phyloP scores from a whole-genome alignment of 2,888 invertebrate genomes.

The Dyspetes luteomarginatus region DNA sequence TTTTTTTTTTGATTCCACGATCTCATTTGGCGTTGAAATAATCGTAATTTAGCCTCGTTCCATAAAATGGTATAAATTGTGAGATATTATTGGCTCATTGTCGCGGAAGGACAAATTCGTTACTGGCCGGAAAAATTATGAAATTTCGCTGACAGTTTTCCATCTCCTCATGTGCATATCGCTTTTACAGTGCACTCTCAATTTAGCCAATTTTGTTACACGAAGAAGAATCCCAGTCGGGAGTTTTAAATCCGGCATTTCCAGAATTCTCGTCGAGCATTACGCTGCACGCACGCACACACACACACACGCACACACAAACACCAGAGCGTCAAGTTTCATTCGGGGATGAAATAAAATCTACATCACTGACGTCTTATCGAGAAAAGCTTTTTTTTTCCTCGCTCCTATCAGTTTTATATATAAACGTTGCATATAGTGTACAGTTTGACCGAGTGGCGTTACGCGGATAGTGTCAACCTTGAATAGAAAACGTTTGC shows the following conservation, averaged over 20 bases:
- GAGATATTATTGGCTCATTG: constrained; percentile 26
- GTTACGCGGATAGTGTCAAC: constrained; percentile 27
- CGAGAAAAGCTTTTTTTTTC: not conserved
- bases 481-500: constrained; percentile 26
- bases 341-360: not conserved
- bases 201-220: too few species aligned
- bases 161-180: too few species aligned
- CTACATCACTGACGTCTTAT: not conserved
- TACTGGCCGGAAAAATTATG: too few species aligned
- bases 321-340: not conserved
- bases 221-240: too few species aligned
- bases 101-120: constrained; percentile 38
- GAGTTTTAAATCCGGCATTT: too few species aligned
- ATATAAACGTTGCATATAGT: not conserved
- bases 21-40: not conserved
- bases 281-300: too few species aligned
- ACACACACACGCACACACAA: too few species aligned
- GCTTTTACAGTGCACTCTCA: not conserved
- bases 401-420: not conserved
- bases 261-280: too few species aligned
- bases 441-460: not conserved
- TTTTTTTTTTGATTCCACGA: not conserved
- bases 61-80: constrained; percentile 28
- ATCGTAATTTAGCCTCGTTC: constrained; percentile 26
- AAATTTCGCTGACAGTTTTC: too few species aligned